Evolutionary conservation across 2,113 vertebrate species (phyloP).

Genomic region (Ibidorhyncha struthersii): DNA sequence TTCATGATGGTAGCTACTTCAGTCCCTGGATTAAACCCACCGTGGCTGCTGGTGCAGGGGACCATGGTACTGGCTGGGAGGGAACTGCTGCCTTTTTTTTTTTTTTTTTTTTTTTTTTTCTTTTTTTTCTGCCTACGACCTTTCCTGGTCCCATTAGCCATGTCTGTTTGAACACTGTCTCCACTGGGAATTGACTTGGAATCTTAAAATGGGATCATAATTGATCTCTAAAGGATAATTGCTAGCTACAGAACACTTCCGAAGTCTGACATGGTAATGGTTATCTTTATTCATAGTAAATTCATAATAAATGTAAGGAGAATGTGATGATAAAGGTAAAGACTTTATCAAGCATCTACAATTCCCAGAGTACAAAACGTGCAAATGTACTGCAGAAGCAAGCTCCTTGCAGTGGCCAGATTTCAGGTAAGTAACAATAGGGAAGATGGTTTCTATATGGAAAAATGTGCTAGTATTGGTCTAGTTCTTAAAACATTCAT

Average conservation of each 20-base stretch:
- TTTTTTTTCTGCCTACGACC: background rate
- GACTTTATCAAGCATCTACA: background rate
- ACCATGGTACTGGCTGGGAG: background rate
- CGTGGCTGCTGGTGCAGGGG: no score
- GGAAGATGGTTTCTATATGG: background rate
- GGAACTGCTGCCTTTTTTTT: background rate
- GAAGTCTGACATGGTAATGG: background rate
- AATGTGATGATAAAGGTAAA: background rate
- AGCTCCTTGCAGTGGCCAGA: background rate
- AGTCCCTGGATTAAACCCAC: background rate
- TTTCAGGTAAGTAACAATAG: background rate
- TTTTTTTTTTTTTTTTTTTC: background rate
- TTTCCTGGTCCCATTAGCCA: background rate
- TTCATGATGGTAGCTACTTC: background rate
- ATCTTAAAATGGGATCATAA: background rate
- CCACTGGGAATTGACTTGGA: background rate
- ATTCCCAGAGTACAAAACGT: background rate
- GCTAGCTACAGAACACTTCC: background rate
- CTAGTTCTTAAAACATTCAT: background rate
- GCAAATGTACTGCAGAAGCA: background rate
- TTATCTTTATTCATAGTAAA: background rate
- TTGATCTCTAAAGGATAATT: background rate
- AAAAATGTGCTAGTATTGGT: background rate
- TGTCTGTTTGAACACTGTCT: background rate
- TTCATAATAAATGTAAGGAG: background rate